These are phyloP conservation scores for Dendropsophus ebraccatus DNA, from an alignment of 2,113 vertebrate genomes.

Conservation along the genomic window DNA sequence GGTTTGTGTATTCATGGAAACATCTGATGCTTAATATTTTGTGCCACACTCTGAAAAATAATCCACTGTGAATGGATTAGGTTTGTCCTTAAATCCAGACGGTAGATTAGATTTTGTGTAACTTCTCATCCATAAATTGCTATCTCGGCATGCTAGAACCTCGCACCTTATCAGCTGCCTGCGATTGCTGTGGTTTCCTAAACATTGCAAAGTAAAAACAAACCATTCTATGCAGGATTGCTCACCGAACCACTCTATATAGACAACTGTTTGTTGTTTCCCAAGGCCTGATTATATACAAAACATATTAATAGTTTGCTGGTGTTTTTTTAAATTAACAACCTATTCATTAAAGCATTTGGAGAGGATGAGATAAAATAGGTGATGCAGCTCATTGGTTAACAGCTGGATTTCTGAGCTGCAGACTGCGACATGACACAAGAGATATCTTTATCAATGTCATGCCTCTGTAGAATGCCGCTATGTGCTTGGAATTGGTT, in stretches of 20 bases:
- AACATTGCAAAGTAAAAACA: neutral
- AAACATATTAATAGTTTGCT: neutral
- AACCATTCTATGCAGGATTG: neutral
- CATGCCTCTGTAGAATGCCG: conserved; percentile 53
- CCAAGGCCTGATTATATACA: neutral
- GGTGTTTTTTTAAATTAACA: neutral
- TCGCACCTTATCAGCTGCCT: neutral
- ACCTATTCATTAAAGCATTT: neutral
- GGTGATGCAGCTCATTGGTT: conserved; percentile 23
- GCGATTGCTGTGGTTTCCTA: neutral
- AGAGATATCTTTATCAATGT: conserved; percentile 47
- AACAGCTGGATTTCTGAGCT: neutral
- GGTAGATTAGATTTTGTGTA: neutral
- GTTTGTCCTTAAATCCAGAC: neutral
- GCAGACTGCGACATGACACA: conserved; percentile 35
- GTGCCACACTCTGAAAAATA: neutral
- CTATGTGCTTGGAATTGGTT: conserved; percentile 45
- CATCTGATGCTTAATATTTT: neutral
- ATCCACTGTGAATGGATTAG: neutral
- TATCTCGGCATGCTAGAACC: neutral
- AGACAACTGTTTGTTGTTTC: neutral
- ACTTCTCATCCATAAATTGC: neutral
- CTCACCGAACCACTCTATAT: neutral
- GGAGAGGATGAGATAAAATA: neutral
- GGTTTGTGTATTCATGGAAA: neutral